Conservation (phyloP, 2,113 vertebrate species). For the Psittacula cyanocephala region DNA sequence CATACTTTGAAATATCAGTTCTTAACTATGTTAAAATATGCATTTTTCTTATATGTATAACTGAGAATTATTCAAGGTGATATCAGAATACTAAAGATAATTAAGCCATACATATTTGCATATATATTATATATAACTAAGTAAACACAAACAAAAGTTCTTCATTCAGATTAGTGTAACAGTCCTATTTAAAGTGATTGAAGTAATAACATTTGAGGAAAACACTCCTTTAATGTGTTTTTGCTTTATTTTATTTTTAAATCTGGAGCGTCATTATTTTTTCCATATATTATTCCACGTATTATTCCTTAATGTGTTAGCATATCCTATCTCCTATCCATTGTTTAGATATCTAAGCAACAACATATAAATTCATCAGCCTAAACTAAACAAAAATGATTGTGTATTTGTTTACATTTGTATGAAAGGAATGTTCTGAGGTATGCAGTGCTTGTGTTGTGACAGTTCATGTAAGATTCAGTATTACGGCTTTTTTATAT, state of each 20-base stretch:
- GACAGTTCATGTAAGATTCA: slow-evolving; percentile 93
- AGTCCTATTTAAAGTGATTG: slow-evolving; percentile 75
- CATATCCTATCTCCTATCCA: slow-evolving; percentile 70
- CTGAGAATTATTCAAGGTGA: slow-evolving; percentile 70
- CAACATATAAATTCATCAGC: slow-evolving; percentile 69
- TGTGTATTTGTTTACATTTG: slow-evolving; percentile 90
- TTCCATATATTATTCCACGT: slow-evolving; percentile 73
- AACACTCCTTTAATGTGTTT: slow-evolving; percentile 69
- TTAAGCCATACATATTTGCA: slow-evolving; percentile 80
- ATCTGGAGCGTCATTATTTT: slow-evolving; percentile 66
- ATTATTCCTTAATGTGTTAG: slow-evolving; percentile 76
- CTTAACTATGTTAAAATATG: slow-evolving; percentile 65
- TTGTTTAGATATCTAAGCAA: slow-evolving; percentile 75
- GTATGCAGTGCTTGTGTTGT: slow-evolving; percentile 87
- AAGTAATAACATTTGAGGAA: slow-evolving; percentile 71
- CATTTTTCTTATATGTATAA: slow-evolving; percentile 70
- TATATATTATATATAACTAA: slow-evolving; percentile 76
- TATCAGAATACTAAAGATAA: slow-evolving; percentile 72
- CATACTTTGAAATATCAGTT: slow-evolving; percentile 57
- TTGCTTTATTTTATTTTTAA: slow-evolving; percentile 71
- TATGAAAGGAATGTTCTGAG: slow-evolving; percentile 86
- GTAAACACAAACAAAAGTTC: slow-evolving; percentile 70
- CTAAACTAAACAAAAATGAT: slow-evolving; percentile 68
- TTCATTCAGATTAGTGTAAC: slow-evolving; percentile 76
- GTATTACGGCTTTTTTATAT: slow-evolving; percentile 80